A percentile compares a stretch with the other conserved stretches of the same genome.
These are phyloP conservation scores for Drosophila ohnishii DNA, from an alignment of 1,140 invertebrate genomes.

Conservation along the genomic window DNA sequence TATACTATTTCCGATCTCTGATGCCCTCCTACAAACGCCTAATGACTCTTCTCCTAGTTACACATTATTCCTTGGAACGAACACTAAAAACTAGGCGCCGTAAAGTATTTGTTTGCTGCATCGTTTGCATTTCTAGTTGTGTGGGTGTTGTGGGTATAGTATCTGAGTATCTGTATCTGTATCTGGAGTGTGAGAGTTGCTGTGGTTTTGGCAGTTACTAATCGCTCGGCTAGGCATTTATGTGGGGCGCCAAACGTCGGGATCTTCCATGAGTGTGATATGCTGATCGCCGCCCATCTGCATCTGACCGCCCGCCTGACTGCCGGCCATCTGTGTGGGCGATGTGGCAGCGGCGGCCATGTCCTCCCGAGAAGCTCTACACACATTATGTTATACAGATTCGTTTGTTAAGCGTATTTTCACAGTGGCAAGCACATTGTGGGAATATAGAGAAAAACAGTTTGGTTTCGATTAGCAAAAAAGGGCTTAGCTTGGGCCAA, in stretches of 20 bases:
- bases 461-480: conserved; percentile 52
- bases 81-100: conserved; percentile 74
- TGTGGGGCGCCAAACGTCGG: conserved; percentile 94
- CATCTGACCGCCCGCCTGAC: conserved; percentile 84
- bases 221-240: conserved; percentile 84
- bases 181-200: conserved; percentile 31
- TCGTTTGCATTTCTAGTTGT: conserved; percentile 50
- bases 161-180: conserved; percentile 37
- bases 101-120: conserved; percentile 61
- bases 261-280: conserved; percentile 93
- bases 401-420: conserved; percentile 32
- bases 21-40: conserved; percentile 43
- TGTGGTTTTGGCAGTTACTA: conserved; percentile 69
- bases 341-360: conserved; percentile 91
- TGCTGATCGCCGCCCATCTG: conserved; percentile 87
- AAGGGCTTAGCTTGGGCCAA: conserved; percentile 4
- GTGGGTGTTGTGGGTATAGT: conserved; percentile 36
- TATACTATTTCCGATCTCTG: conserved; percentile 40
- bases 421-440: conserved; percentile 48
- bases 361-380: conserved; percentile 91
- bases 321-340: conserved; percentile 85
- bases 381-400: conserved; percentile 27
- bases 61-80: conserved; percentile 57
- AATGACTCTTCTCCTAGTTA: conserved; percentile 25
- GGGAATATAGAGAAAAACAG: conserved; percentile 53